Conservation (phyloP, 2,797 vertebrate species). For the Anguilla megastoma region DNA sequence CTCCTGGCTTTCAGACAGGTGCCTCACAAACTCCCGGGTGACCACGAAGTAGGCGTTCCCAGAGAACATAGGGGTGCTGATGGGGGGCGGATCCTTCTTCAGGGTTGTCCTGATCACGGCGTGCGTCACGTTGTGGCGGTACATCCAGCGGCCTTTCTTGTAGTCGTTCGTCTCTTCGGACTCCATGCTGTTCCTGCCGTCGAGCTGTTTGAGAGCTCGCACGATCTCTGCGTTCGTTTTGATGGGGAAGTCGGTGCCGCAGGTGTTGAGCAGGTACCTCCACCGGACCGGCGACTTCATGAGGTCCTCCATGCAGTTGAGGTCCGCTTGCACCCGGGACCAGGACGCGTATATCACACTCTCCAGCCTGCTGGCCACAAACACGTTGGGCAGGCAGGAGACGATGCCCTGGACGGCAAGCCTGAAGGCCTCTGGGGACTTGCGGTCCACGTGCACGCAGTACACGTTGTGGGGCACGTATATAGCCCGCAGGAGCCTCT, state of each 20-base stretch:
- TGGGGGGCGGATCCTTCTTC: conserved; percentile 71
- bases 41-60: conserved; percentile 86
- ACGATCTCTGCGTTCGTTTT: conserved; percentile 85
- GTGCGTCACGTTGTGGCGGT: conserved; percentile 60
- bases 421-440: conserved; percentile 66
- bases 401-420: conserved; percentile 67
- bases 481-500: conserved; percentile 76
- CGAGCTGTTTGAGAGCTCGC: conserved; percentile 66
- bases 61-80: conserved; percentile 75
- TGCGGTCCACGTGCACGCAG: conserved; percentile 81
- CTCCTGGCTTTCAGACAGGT: conserved; percentile 66
- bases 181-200: conserved; percentile 81
- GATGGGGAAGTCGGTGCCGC: conserved; percentile 82
- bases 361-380: conserved; percentile 75
- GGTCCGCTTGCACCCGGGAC: conserved; percentile 82
- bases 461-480: conserved; percentile 85
- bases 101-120: conserved; percentile 48
- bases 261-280: conserved; percentile 84
- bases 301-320: conserved; percentile 85
- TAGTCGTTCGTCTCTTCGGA: conserved; percentile 58
- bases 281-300: conserved; percentile 70
- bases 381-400: conserved; percentile 82
- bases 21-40: conserved; percentile 76
- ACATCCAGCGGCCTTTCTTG: conserved; percentile 75
- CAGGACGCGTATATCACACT: conserved; percentile 79